Conservation (phyloP, 2,888 invertebrate genomes). For the Hirtodrosophila alboralis region DNA sequence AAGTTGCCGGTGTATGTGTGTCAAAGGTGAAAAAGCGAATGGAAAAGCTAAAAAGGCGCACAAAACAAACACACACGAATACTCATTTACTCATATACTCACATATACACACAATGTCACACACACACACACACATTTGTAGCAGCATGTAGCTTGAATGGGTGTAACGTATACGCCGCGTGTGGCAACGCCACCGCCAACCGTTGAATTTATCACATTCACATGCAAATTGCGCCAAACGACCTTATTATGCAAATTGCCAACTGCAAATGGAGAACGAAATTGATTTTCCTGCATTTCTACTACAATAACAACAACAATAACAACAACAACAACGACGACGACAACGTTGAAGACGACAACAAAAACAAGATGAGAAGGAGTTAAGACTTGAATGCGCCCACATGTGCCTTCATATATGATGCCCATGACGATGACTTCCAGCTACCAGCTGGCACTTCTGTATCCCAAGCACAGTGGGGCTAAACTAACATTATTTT, state of each 20-base stretch:
- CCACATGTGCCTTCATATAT: constrained; percentile 39
- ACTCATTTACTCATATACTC: constrained; percentile 27
- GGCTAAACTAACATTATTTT: too few relatives aligned
- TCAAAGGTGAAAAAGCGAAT: constrained; percentile 69
- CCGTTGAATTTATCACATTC: constrained; percentile 83
- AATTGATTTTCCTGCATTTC: constrained; percentile 83
- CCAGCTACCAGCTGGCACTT: constrained; percentile 4
- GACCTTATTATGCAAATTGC: constrained; percentile 84
- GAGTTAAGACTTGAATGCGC: constrained; percentile 45
- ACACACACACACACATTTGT: constrained; percentile 36
- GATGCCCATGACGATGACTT: constrained; percentile 27
- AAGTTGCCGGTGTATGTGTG: constrained; percentile 26
- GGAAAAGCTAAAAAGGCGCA: constrained; percentile 47
- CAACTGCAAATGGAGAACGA: constrained; percentile 84
- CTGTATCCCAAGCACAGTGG: not conserved
- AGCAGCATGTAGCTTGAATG: constrained; percentile 25
- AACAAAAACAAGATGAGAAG: constrained; percentile 11
- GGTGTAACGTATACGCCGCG: constrained; percentile 63
- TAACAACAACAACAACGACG: constrained; percentile 13
- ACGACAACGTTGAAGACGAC: constrained; percentile 11
- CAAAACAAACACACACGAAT: constrained; percentile 48
- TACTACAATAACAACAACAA: constrained; percentile 49
- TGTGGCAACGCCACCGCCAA: constrained; percentile 31
- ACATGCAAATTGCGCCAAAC: constrained; percentile 84
- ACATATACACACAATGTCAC: constrained; percentile 12